Conservation (phyloP, 2,113 vertebrate genomes). For the human (Homo sapiens) region GRCh38 chr6:163127501-163128000, state of each 20-base stretch:
- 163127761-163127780: background rate
- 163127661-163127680: background rate
- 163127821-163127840: background rate
- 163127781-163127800: rapidly evolving
- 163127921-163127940: background rate
- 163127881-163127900: background rate
- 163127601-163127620: background rate
- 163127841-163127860: background rate
- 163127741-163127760: rapidly evolving
- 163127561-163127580: background rate
- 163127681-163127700: background rate
- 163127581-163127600: background rate
- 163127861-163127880: background rate
- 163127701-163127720: background rate
- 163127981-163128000: constrained; percentile 24
- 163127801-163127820: background rate
- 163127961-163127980: background rate
- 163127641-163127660: background rate
- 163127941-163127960: background rate
- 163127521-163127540: background rate
- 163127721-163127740: rapidly evolving
- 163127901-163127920: background rate
- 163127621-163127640: background rate
- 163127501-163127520: background rate
- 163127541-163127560: background rate